Evolutionary conservation across 2,888 invertebrate species (phyloP).

Genomic region (Drosophila acutilabella): DNA sequence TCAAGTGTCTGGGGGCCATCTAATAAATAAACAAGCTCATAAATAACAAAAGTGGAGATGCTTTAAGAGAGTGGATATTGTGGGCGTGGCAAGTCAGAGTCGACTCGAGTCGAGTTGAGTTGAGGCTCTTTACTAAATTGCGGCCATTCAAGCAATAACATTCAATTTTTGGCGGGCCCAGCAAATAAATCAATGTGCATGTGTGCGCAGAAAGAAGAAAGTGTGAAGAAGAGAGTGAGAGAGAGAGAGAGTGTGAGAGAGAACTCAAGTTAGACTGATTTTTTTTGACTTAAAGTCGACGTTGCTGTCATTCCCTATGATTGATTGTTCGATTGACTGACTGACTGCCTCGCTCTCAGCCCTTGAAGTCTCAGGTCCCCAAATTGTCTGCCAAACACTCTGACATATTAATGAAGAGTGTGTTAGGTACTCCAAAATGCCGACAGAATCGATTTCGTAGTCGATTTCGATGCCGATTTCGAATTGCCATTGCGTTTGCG

Average conservation of each 20-base stretch:
- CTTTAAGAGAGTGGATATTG: conserved; percentile 15
- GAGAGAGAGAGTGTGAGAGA: background rate
- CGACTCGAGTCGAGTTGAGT: conserved; percentile 28
- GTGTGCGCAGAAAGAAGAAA: conserved; percentile 27
- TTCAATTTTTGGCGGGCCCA: conserved; percentile 76
- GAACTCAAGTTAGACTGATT: conserved; percentile 26
- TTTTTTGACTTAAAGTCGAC: conserved; percentile 70
- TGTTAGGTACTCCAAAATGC: conserved; percentile 7
- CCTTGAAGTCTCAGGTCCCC: conserved; percentile 15
- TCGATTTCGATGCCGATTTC: too few relatives aligned
- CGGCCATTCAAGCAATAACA: conserved; percentile 79
- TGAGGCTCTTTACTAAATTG: conserved; percentile 74
- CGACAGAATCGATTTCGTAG: conserved; percentile 8
- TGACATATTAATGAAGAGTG: conserved; percentile 35
- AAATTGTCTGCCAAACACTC: conserved; percentile 13
- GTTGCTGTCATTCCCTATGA: conserved; percentile 74
- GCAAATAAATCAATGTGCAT: conserved; percentile 74
- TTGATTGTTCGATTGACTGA: conserved; percentile 78
- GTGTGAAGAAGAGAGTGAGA: background rate
- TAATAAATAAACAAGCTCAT: conserved; percentile 79
- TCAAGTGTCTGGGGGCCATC: conserved; percentile 76
- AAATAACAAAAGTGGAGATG: conserved; percentile 52
- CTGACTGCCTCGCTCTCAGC: conserved; percentile 38
- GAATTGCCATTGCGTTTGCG: conserved; percentile 2
- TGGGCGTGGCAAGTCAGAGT: background rate